Base-by-base conservation (phyloP, 2,888 invertebrate genomes). In the Megamerina dolium region DNA sequence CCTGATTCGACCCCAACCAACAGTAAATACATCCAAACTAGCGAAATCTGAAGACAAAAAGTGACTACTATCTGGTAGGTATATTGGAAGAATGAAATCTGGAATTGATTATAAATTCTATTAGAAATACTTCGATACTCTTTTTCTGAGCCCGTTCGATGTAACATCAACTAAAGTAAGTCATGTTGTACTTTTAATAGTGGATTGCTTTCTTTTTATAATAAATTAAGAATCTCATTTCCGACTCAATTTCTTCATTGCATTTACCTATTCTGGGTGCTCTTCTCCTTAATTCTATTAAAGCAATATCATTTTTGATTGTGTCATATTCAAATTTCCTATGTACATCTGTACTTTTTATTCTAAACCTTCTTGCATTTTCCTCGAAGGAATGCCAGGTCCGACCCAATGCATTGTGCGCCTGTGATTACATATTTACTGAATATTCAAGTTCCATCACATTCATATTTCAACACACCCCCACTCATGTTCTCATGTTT, bases 231-330 rank as follows among this genome's bases (percentile, higher is more conserved):
- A n/a, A n/a, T n/a, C n/a, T n/a, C n/a, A n/a, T n/a, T n/a, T n/a
- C n/a, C n/a, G 13, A n/a, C n/a, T n/a, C n/a, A n/a, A n/a, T n/a
- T n/a, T n/a, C n/a, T n/a, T n/a, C n/a, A n/a, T n/a, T n/a, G n/a
- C n/a, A n/a, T n/a, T n/a, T 52, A 68, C 70, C 56, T 42, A 57
- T 62, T 41, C 57, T 48, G 9, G 56, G 49, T 6, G 61, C 61
- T 18, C 48, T 44, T 5, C 50, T 51, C 8, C 71, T 68, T 31
- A 90, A 66, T 47, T 79, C 77, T 1, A 93, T 68, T 12, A 94
- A 63, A 0, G 85, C 91, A 48, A 94, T 85, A 63, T 94, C 93
- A 59, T 87, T 85, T 19, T 78, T 77, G 58, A 77, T 82, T 1
- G 75, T 68, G 2, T 70, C 73, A 1, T 80, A 60, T 61, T 75